phyloP scores from a whole-genome alignment of 2,888 invertebrate genomes.

The Lypha dubia region DNA sequence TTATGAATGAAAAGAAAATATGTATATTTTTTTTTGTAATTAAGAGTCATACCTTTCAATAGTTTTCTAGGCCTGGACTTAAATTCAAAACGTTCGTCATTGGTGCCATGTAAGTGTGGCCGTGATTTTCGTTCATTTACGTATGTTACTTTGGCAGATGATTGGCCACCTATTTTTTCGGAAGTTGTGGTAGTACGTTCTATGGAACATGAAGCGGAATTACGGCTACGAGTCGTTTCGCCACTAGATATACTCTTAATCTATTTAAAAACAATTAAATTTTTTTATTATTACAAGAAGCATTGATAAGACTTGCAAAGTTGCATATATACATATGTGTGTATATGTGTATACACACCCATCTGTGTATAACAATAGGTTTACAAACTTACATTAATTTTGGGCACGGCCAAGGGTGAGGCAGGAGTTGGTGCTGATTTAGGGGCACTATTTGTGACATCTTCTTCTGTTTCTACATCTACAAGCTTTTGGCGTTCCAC shows the following conservation, averaged over 20 bases:
- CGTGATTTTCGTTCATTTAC: conserved; percentile 82
- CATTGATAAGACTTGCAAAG: not conserved
- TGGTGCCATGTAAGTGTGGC: conserved; percentile 76
- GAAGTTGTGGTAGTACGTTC: conserved; percentile 82
- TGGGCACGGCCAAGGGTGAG: conserved; percentile 81
- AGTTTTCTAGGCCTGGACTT: conserved; percentile 82
- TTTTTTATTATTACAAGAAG: conserved; percentile 44
- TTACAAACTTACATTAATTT: conserved; percentile 76
- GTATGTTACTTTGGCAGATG: conserved; percentile 82
- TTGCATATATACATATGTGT: not conserved
- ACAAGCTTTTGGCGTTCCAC: conserved; percentile 83
- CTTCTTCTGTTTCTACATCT: conserved; percentile 83
- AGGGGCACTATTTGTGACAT: conserved; percentile 78
- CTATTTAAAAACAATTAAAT: conserved; percentile 71
- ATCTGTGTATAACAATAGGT: conserved; percentile 40
- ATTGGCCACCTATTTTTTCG: conserved; percentile 78
- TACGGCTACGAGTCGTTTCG: conserved; percentile 83
- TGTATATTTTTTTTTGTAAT: not conserved
- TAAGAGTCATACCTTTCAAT: conserved; percentile 80
- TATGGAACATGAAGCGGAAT: conserved; percentile 82
- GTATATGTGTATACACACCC: too few species aligned
- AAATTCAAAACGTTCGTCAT: conserved; percentile 82
- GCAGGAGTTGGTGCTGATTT: conserved; percentile 82
- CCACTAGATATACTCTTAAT: conserved; percentile 83
- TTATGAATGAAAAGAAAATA: not conserved